A percentile compares a stretch with the other conserved stretches of the same genome.
Evolutionary conservation across 1,140 invertebrate genomes (phyloP).

Genomic region (roundworm (Caenorhabditis elegans)): DNA sequence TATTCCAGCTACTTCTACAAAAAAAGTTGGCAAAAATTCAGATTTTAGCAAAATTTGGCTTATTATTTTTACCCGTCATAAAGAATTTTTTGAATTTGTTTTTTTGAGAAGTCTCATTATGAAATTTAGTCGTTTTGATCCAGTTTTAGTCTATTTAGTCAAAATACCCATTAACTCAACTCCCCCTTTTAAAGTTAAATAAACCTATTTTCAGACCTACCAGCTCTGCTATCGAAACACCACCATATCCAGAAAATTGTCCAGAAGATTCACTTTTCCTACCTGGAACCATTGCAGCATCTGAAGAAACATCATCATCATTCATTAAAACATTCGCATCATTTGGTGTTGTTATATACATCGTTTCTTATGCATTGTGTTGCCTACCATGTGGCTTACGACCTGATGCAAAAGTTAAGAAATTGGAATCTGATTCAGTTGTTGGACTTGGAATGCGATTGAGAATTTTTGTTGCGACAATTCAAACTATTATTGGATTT

Average conservation of each 20-base stretch:
- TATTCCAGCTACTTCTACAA: too few species aligned
- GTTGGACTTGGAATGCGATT: slow-evolving; percentile 8
- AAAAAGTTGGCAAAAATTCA: too few species aligned
- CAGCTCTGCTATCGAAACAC: neutral
- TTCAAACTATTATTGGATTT: neutral
- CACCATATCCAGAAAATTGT: neutral
- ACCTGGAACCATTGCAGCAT: neutral
- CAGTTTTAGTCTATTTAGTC: too few species aligned
- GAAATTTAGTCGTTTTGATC: too few species aligned
- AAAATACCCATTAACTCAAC: too few species aligned
- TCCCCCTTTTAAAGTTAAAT: too few species aligned
- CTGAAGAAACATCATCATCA: neutral
- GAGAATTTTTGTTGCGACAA: neutral
- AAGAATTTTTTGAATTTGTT: too few species aligned
- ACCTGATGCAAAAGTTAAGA: slow-evolving; percentile 1
- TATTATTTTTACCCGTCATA: too few species aligned
- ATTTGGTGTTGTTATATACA: neutral
- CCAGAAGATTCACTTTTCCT: neutral
- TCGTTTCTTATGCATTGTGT: neutral
- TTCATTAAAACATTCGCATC: neutral
- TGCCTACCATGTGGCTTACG: neutral
- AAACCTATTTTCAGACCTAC: neutral
- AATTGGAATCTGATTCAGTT: neutral
- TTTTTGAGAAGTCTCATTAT: too few species aligned
- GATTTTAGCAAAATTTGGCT: too few species aligned